Evolutionary conservation across 2,888 invertebrate genomes (phyloP), one percentile per base, ranked within the genome.

Genomic region (Cheilosia pagana): DNA sequence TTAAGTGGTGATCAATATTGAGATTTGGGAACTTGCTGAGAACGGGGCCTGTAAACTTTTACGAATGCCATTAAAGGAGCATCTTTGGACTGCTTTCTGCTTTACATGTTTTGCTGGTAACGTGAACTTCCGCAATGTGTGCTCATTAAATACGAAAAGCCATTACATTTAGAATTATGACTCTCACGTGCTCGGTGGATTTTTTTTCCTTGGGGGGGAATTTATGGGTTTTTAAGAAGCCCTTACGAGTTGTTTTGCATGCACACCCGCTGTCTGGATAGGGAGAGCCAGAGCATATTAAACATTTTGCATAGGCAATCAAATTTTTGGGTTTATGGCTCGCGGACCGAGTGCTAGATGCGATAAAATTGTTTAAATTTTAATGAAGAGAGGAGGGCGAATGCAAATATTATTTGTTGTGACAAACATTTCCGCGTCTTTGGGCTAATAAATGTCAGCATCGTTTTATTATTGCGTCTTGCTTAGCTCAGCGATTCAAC

Each of bases 181-280:
- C 59, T 41, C 41, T 59, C 23, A 59, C 41, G 59, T 59, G 59
- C 25, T 19, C 39, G 39, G 23, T 41, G 23, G n/a, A 6, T 10
- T 59, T 21, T 41, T 39, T 21, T 50, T 41, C 14, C 23, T 12
- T 35, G 7, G 1, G 8, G 28, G 59, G 6, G 23, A n/a, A 23
- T 59, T 59, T 59, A 59, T 25, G 41, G 8, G 23, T 23, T 59
- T 23, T 59, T 59, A 41, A 59, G 59, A 59, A 59, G 57, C 39
- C 23, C 39, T 7, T 23, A 21, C 5, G 6, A 39, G 14, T 39
- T 41, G 41, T 23, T 41, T 41, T 8, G 31, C 0, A 6, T 43
- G 5, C 21, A 8, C 23, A 14, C 8, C n/a, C 12, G 5, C 21
- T 6, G 35, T 21, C 6, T 35, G 16, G 35, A 2, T 35, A 21